phyloP scores from a whole-genome alignment of 2,888 invertebrate species.

The Spilosoma lubricipeda region DNA sequence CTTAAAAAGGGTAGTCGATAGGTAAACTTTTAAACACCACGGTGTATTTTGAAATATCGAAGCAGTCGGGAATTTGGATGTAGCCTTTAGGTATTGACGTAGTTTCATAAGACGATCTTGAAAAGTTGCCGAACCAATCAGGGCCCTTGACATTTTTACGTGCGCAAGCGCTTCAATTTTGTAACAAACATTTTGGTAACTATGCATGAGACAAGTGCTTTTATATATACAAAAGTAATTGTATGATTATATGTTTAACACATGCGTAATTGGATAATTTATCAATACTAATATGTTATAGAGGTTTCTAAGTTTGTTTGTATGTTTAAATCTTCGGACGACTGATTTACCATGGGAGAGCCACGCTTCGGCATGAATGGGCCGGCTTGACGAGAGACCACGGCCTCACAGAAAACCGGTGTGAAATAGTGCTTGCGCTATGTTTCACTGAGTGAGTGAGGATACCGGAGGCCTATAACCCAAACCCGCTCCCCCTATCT shows the following conservation, averaged over 20 bases:
- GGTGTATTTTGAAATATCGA: not conserved
- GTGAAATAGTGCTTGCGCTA: no score
- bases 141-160: constrained; percentile 6
- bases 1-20: not conserved
- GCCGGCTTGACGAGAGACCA: no score
- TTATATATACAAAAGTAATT: not conserved
- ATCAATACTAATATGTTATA: no score
- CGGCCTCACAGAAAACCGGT: no score
- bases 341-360: no score
- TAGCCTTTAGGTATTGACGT: not conserved
- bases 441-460: no score
- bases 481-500: no score
- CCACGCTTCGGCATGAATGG: no score
- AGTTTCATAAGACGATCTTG: constrained; percentile 9
- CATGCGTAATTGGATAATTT: no score
- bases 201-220: not conserved
- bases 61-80: not conserved
- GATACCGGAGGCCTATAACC: no score
- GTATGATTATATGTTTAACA: not conserved
- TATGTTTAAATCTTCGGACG: no score
- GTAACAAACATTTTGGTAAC: not conserved
- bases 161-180: constrained; percentile 4
- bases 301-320: no score
- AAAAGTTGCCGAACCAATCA: constrained; percentile 18
- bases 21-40: not conserved